Evolutionary conservation across 2,113 vertebrate species (phyloP).

Genomic region (Bos indicus): DNA sequence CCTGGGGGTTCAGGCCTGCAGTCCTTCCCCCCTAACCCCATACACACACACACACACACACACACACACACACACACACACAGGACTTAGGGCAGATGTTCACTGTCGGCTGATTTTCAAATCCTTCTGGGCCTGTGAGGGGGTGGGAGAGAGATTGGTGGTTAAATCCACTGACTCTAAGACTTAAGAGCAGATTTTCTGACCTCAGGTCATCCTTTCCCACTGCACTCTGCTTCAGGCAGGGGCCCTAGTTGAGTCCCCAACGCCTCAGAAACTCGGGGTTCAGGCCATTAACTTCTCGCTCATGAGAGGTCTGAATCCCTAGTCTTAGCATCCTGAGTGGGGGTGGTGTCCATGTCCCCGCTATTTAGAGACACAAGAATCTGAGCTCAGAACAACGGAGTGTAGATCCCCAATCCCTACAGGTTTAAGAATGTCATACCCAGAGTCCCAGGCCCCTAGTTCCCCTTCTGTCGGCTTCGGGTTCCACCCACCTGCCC

Average conservation of each 20-base stretch:
- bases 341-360: not conserved
- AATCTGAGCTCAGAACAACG: not conserved
- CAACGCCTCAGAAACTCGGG: not conserved
- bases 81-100: conserved; percentile 46
- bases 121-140: conserved; percentile 23
- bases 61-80: not conserved
- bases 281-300: not conserved
- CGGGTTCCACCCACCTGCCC: conserved; percentile 51
- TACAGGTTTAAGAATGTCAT: not conserved
- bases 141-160: not conserved
- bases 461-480: not conserved
- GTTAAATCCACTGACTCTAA: conserved; percentile 49
- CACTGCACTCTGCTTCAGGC: not conserved
- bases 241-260: not conserved
- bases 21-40: accelerated
- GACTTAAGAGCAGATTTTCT: conserved; percentile 54
- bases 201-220: not conserved
- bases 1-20: not conserved
- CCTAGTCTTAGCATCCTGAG: not conserved
- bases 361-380: not conserved
- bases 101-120: conserved; percentile 43
- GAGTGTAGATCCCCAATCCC: not conserved
- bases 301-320: not conserved
- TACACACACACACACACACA: not conserved
- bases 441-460: not conserved